A percentile compares a stretch with the other conserved stretches of the same genome.
These are phyloP conservation scores for Trichoplusia ni DNA, from an alignment of 1,140 invertebrate species.

Conservation along the genomic window DNA sequence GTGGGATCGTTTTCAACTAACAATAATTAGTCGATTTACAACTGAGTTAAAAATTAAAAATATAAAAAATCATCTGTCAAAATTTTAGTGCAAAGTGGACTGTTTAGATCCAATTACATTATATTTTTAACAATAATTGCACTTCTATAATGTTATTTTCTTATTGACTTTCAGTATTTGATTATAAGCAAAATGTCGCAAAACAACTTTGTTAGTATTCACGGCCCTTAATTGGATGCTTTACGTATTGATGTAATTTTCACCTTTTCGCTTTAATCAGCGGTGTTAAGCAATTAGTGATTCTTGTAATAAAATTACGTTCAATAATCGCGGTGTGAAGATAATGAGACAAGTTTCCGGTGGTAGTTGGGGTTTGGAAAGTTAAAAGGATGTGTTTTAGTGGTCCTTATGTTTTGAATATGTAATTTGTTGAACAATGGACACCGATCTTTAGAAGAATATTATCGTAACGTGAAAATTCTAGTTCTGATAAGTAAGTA, in stretches of 20 bases:
- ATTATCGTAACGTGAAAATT: neutral
- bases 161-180: no score
- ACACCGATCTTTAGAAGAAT: neutral
- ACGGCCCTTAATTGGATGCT: neutral
- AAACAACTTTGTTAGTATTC: neutral
- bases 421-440: neutral
- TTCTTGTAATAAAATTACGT: slow-evolving; percentile 22
- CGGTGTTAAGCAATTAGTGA: slow-evolving; percentile 16
- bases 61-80: slow-evolving; percentile 18
- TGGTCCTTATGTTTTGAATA: neutral
- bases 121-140: neutral
- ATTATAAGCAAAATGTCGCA: no score
- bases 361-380: neutral
- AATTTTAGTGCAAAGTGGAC: slow-evolving; percentile 8
- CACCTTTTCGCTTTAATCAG: slow-evolving; percentile 10
- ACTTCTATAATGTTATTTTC: neutral
- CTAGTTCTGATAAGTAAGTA: slow-evolving; percentile 6
- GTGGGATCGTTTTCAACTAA: neutral
- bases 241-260: neutral
- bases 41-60: slow-evolving; percentile 11
- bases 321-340: neutral
- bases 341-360: slow-evolving; percentile 7
- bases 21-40: neutral
- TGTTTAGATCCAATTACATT: slow-evolving; percentile 18
- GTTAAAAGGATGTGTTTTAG: neutral